Conservation (phyloP, 2,113 vertebrate species). For the Romanogobio albipinnatus region DNA sequence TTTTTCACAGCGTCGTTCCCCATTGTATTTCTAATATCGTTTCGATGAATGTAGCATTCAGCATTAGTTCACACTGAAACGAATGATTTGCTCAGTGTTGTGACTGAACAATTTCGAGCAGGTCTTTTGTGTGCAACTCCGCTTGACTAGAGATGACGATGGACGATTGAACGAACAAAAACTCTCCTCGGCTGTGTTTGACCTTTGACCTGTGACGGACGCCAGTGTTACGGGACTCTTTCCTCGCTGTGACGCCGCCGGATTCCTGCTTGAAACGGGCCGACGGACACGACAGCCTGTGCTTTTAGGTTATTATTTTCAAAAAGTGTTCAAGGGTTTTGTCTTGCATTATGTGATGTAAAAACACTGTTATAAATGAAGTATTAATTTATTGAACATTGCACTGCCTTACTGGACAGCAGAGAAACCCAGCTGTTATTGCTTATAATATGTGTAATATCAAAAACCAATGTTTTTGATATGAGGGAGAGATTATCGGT, state of each 20-base stretch:
- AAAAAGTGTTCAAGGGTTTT: neutral
- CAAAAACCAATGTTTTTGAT: neutral
- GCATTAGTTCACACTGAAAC: neutral
- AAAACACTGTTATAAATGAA: conserved; percentile 12
- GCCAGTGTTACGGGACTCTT: too few species aligned
- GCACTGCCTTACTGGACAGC: neutral
- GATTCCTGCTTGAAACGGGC: neutral
- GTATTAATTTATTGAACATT: conserved; percentile 17
- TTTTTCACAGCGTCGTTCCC: neutral
- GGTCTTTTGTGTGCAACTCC: neutral
- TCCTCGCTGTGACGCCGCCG: too few species aligned
- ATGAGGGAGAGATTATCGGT: neutral
- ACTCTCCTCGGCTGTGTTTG: too few species aligned
- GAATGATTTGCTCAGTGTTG: neutral
- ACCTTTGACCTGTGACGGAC: too few species aligned
- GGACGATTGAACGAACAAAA: neutral
- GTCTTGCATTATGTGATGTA: neutral
- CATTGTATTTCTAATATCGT: neutral
- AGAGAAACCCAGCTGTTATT: neutral
- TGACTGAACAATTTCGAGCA: neutral
- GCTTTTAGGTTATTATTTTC: neutral
- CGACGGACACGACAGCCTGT: neutral
- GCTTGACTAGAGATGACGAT: neutral
- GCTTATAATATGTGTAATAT: neutral
- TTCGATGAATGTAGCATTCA: conserved; percentile 4